phyloP scores from a whole-genome alignment of 2,888 invertebrate genomes.

The Torymus texanus region DNA sequence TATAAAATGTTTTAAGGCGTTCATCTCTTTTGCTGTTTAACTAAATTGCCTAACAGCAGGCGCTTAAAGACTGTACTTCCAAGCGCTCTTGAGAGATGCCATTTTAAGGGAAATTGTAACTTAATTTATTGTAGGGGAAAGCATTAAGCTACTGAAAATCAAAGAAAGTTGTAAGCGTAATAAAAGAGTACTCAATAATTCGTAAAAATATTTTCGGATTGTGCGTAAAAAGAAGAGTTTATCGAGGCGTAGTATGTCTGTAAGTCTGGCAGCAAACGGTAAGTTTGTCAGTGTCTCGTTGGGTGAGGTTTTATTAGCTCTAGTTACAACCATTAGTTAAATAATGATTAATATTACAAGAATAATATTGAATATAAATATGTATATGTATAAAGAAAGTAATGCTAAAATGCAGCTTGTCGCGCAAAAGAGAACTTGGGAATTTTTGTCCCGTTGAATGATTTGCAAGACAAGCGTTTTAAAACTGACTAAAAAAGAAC shows the following conservation, averaged over 20 bases:
- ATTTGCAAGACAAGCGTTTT: slow-evolving; percentile 38
- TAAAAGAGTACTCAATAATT: no score
- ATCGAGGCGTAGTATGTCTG: background rate
- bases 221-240: background rate
- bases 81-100: background rate
- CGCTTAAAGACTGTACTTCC: background rate
- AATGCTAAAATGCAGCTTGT: slow-evolving; percentile 44
- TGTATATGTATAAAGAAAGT: slow-evolving; percentile 57
- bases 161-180: no score
- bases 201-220: no score
- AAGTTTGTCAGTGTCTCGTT: slow-evolving; percentile 63
- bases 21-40: background rate
- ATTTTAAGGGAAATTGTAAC: background rate
- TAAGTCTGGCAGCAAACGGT: slow-evolving; percentile 47
- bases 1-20: background rate
- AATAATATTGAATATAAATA: slow-evolving; percentile 53
- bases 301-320: slow-evolving; percentile 60
- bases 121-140: no score
- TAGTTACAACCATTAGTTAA: slow-evolving; percentile 58
- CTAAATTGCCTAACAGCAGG: background rate
- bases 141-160: no score
- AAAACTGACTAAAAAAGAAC: slow-evolving; percentile 41
- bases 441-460: slow-evolving; percentile 9
- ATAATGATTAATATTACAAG: slow-evolving; percentile 53
- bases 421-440: slow-evolving; percentile 22